Percentiles rank a stretch among this genome's conserved stretches.
Evolutionary conservation across 2,113 vertebrate species (phyloP).

Genomic region (Phoxinus phoxinus): DNA sequence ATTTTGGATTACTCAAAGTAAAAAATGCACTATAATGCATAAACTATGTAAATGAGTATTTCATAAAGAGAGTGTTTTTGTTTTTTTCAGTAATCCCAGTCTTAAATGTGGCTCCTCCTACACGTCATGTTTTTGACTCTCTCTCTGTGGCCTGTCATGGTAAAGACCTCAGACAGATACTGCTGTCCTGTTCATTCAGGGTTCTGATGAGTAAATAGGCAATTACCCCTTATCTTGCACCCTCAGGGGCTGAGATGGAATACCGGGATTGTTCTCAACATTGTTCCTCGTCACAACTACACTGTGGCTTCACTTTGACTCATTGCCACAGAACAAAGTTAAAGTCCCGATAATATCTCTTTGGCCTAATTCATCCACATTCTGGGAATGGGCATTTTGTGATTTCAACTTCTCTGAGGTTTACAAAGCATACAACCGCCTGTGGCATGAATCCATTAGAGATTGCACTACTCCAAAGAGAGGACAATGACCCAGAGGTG

Average conservation of each 20-base stretch:
- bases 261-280: constrained; percentile 50
- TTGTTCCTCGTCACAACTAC: constrained; percentile 30
- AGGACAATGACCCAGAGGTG: constrained; percentile 33
- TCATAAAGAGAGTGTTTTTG: background rate
- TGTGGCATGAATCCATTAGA: constrained; percentile 28
- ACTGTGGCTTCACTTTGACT: constrained; percentile 43
- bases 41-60: background rate
- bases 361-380: constrained; percentile 61
- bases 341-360: constrained; percentile 33
- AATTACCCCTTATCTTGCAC: constrained; percentile 64
- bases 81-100: background rate
- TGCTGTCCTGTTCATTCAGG: constrained; percentile 47
- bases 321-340: constrained; percentile 40
- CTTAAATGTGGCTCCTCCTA: background rate
- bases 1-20: background rate
- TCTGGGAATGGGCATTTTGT: constrained; percentile 12
- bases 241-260: constrained; percentile 49
- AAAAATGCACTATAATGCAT: background rate
- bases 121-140: constrained; percentile 39
- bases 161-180: constrained; percentile 39
- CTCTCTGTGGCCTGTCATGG: constrained; percentile 31
- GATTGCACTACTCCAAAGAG: constrained; percentile 33
- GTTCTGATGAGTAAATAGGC: constrained; percentile 63
- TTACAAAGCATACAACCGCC: constrained; percentile 35
- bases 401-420: constrained; percentile 35